Percentiles rank a stretch among this genome's conserved stretches.
These are phyloP conservation scores for Montipora efflorescens DNA, from an alignment of 64 coral and sea anemone genomes.

Conservation along the genomic window DNA sequence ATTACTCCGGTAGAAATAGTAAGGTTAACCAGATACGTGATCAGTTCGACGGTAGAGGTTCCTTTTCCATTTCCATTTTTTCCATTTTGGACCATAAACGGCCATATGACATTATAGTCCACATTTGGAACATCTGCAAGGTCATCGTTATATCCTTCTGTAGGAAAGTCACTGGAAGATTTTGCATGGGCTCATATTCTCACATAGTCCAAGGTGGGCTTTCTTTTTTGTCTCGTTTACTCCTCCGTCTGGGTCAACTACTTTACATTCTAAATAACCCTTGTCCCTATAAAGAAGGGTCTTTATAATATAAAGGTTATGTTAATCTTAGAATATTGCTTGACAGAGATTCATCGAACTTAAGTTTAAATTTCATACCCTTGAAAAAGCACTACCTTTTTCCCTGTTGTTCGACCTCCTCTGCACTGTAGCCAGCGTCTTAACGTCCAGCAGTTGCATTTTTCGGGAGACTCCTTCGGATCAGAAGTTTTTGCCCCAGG, in stretches of 20 bases:
- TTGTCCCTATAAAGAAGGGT: too few relatives aligned
- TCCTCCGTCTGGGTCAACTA: too few relatives aligned
- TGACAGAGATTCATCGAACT: background rate
- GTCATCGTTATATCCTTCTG: conserved; percentile 32
- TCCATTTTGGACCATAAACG: conserved; percentile 38
- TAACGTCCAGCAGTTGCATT: conserved; percentile 36
- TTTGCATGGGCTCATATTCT: too few relatives aligned
- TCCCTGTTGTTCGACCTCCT: conserved; percentile 30
- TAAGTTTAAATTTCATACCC: background rate
- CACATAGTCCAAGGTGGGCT: too few relatives aligned
- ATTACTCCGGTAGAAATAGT: too few relatives aligned
- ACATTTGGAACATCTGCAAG: conserved; percentile 54
- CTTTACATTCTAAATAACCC: too few relatives aligned
- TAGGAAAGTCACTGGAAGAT: background rate
- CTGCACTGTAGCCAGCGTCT: conserved; percentile 40
- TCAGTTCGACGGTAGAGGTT: conserved; percentile 18
- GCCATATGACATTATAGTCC: conserved; percentile 49
- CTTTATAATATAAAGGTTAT: too few relatives aligned
- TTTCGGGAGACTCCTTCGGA: conserved; percentile 35
- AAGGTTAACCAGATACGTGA: too few relatives aligned
- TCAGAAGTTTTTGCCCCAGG: background rate
- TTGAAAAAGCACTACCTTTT: conserved; percentile 35
- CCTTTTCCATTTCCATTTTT: background rate
- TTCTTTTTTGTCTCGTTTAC: too few relatives aligned
- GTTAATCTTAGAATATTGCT: too few relatives aligned